Conservation (phyloP, 2,113 vertebrate genomes). For the Pardalotus punctatus region DNA sequence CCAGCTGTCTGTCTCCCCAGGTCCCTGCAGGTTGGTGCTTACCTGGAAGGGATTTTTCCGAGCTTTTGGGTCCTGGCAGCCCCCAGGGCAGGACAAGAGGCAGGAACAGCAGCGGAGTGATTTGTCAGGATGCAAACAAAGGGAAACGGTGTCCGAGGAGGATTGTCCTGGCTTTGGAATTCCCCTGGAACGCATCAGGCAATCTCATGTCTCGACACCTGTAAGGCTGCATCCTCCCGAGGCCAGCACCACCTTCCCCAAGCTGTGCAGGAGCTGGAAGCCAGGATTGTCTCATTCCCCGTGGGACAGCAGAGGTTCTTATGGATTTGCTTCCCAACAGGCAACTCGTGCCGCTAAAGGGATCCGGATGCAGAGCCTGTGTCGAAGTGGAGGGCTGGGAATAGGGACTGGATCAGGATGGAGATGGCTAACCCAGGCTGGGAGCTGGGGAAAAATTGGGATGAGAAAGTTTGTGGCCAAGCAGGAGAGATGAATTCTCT, state of each 20-base stretch:
- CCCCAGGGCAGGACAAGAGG: neutral
- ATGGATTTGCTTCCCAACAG: neutral
- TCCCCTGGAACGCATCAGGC: neutral
- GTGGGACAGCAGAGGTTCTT: neutral
- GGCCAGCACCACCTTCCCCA: neutral
- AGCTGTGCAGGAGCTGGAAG: neutral
- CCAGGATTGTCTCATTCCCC: neutral
- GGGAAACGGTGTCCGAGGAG: neutral
- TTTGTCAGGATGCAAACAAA: neutral
- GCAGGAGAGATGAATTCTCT: neutral
- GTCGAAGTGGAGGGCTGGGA: neutral
- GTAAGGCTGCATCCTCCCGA: neutral
- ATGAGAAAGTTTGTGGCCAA: neutral
- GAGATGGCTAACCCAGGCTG: neutral
- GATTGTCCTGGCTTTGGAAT: neutral
- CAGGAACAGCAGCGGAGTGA: fast-evolving
- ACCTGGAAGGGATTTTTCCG: neutral
- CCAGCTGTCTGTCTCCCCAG: neutral
- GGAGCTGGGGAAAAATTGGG: neutral
- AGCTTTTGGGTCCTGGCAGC: neutral
- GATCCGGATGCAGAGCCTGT: neutral
- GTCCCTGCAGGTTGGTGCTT: neutral
- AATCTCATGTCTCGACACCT: fast-evolving
- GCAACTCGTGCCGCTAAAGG: neutral
- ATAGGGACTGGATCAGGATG: fast-evolving